Evolutionary conservation across 2,113 vertebrate genomes (phyloP).

Genomic region (Syrmaticus mikado): DNA sequence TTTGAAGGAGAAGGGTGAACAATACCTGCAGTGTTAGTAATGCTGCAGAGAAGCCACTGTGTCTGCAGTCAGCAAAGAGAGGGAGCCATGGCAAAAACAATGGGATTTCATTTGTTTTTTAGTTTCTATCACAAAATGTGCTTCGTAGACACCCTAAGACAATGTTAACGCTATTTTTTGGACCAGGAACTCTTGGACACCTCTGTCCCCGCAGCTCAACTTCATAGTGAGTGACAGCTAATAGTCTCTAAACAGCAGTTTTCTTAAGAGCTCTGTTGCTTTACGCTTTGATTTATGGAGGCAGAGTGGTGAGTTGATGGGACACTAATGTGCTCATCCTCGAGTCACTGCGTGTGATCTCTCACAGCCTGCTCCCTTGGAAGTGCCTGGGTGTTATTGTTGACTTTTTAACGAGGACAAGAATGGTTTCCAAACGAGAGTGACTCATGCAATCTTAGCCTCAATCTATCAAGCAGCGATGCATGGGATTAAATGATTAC

Average conservation of each 20-base stretch:
- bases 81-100: not conserved
- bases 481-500: conserved; percentile 57
- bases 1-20: not conserved
- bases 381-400: conserved; percentile 44
- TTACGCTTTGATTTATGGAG: conserved; percentile 37
- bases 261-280: conserved; percentile 16
- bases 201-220: accelerated
- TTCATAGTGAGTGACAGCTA: not conserved
- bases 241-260: conserved; percentile 19
- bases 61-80: not conserved
- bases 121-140: not conserved
- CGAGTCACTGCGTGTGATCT: not conserved
- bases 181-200: not conserved
- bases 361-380: not conserved
- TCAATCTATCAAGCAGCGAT: conserved; percentile 59
- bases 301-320: conserved; percentile 52
- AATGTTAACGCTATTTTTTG: not conserved
- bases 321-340: conserved; percentile 41
- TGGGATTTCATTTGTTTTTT: not conserved
- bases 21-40: not conserved
- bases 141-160: not conserved
- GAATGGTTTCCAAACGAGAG: not conserved
- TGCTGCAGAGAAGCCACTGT: not conserved
- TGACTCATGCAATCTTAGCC: conserved; percentile 63
- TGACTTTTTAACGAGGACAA: not conserved